Evolutionary conservation across 2,797 vertebrate genomes (phyloP).

Genomic region (Phrynocephalus vlangalii): DNA sequence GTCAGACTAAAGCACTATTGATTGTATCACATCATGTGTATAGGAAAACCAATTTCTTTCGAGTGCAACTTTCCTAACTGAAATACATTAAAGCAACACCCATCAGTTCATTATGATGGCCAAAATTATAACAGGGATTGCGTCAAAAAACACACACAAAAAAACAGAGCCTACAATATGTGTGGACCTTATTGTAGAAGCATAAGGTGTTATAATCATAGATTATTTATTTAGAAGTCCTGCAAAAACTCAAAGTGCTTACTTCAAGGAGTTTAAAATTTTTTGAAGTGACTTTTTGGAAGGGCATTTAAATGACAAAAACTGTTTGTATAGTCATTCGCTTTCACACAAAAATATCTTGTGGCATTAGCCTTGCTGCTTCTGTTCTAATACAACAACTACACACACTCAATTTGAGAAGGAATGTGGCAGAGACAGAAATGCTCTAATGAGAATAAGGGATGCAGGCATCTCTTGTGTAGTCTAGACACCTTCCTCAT

Average conservation of each 20-base stretch:
- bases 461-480: too few species aligned
- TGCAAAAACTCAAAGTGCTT: background rate
- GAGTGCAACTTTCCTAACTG: constrained; percentile 85
- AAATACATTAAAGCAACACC: constrained; percentile 82
- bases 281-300: background rate
- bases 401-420: background rate
- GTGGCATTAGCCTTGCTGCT: background rate
- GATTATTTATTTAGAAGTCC: background rate
- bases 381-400: background rate
- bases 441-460: background rate
- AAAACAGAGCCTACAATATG: constrained; percentile 56
- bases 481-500: background rate
- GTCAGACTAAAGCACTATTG: constrained; percentile 89
- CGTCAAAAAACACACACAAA: too few species aligned
- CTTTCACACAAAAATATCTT: background rate
- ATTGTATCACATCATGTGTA: constrained; percentile 88
- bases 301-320: constrained; percentile 42
- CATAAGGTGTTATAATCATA: background rate
- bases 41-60: constrained; percentile 90
- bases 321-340: background rate
- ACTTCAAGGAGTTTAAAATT: background rate
- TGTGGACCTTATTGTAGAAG: constrained; percentile 38
- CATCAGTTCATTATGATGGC: constrained; percentile 79
- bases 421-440: background rate
- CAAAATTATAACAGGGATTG: constrained; percentile 69